phyloP scores from a whole-genome alignment of 1,140 invertebrate species.

The Arion vulgaris region DNA sequence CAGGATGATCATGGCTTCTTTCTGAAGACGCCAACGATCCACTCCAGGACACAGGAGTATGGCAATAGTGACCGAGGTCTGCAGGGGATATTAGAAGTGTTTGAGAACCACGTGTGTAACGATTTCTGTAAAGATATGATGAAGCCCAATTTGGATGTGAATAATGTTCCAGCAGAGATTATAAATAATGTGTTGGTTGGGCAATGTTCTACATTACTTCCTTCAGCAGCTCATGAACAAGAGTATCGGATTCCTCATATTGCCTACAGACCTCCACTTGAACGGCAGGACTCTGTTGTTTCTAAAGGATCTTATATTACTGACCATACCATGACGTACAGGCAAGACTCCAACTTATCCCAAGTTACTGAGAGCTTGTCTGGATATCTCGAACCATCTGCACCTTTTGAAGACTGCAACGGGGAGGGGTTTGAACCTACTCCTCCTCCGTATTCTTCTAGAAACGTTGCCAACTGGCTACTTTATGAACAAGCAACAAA shows the following conservation, averaged over 20 bases:
- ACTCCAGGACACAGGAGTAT: slow-evolving; percentile 34
- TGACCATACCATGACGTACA: background rate
- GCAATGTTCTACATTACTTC: background rate
- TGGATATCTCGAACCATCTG: slow-evolving; percentile 24
- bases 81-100: slow-evolving; percentile 34
- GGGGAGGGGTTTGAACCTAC: background rate
- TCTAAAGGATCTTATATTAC: background rate
- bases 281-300: slow-evolving; percentile 5
- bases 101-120: slow-evolving; percentile 41
- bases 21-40: slow-evolving; percentile 43
- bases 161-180: background rate
- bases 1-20: slow-evolving; percentile 30
- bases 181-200: background rate
- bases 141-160: background rate
- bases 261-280: background rate
- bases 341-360: background rate
- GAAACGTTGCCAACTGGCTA: slow-evolving; percentile 13
- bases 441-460: background rate
- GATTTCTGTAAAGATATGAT: slow-evolving; percentile 29
- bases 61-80: slow-evolving; percentile 40
- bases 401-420: slow-evolving; percentile 1
- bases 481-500: background rate
- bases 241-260: background rate
- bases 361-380: slow-evolving; percentile 18
- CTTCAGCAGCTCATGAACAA: background rate